Evolutionary conservation across 92 coral and sea anemone species (phyloP).

Genomic region (Epizoanthus stellaris): DNA sequence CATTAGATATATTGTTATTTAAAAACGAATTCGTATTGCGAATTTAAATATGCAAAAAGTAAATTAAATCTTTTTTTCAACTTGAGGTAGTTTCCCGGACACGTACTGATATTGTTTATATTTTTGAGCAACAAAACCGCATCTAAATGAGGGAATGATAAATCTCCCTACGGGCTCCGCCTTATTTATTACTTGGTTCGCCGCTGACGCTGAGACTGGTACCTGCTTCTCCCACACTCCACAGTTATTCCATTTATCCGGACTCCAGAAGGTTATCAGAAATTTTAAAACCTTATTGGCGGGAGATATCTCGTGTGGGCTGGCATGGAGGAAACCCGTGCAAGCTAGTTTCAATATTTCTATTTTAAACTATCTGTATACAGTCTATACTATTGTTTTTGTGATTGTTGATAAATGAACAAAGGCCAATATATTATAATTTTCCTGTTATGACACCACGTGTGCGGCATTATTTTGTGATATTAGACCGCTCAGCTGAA

Average conservation of each 20-base stretch:
- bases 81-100: too few species aligned
- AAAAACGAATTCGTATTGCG: neutral
- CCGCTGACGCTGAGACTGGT: neutral
- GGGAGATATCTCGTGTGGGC: neutral
- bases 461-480: neutral
- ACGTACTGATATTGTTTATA: neutral
- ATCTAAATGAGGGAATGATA: constrained; percentile 41
- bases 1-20: too few species aligned
- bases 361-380: neutral
- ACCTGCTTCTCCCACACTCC: neutral
- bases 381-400: neutral
- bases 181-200: neutral
- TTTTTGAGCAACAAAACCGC: neutral
- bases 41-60: neutral
- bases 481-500: too few species aligned
- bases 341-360: neutral
- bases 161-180: constrained; percentile 3
- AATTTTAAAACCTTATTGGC: too few species aligned
- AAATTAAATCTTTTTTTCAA: neutral
- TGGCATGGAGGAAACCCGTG: neutral
- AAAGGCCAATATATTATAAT: neutral
- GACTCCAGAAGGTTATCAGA: too few species aligned
- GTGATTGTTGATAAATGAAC: neutral
- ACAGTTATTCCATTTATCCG: too few species aligned
- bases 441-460: neutral